Conservation (phyloP, 2,888 invertebrate species). For the Meliscaeva auricollis region DNA sequence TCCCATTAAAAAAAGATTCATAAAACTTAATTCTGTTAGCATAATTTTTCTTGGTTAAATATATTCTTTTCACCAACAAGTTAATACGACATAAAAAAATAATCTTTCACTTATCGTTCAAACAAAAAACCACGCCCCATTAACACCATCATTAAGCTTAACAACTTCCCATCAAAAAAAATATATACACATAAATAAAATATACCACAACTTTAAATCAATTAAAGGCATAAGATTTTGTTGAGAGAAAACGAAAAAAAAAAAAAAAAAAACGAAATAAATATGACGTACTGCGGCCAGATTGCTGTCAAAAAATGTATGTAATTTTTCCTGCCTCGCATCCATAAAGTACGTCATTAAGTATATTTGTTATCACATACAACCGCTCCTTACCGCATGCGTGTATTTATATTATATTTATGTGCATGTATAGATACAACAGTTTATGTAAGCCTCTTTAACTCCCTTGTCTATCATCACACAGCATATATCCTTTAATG, state of each 20-base stretch:
- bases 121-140: too few species aligned
- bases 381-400: slow-evolving; percentile 9
- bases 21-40: too few species aligned
- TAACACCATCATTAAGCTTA: too few species aligned
- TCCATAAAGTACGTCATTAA: slow-evolving; percentile 16
- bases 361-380: slow-evolving; percentile 43
- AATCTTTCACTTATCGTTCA: too few species aligned
- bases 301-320: slow-evolving; percentile 57
- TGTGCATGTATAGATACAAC: not conserved
- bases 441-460: not conserved
- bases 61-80: too few species aligned
- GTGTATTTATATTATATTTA: not conserved
- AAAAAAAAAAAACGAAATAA: slow-evolving; percentile 18
- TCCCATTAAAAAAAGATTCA: too few species aligned
- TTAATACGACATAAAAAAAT: too few species aligned
- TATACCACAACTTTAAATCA: not conserved
- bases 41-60: too few species aligned
- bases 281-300: slow-evolving; percentile 35
- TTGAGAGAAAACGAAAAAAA: not conserved
- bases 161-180: not conserved
- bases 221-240: not conserved
- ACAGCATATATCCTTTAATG: slow-evolving; percentile 53
- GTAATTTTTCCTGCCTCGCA: slow-evolving; percentile 48
- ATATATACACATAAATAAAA: not conserved
- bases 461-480: slow-evolving; percentile 39